Base-by-base conservation (phyloP, 2,113 vertebrate genomes). In the Gambusia holbrooki region DNA sequence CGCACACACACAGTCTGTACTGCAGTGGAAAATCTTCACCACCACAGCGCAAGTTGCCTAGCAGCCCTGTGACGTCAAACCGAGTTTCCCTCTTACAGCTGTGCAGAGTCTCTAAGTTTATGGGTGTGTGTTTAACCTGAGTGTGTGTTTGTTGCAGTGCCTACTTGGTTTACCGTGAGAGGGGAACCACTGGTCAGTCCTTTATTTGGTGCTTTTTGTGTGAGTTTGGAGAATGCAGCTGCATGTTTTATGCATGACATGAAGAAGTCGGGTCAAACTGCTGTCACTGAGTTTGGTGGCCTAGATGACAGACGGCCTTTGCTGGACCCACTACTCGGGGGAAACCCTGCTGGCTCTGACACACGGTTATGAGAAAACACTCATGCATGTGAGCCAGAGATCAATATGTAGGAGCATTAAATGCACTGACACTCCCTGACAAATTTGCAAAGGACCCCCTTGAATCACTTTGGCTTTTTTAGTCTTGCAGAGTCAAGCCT, bases 21-120 rank as follows among this genome's bases (percentile, higher is more conserved):
- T 85, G 92, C 92, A 95, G 91, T 95, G 95, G 95, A 95, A 95
- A 95, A 95, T 93, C 91, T 95, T 94, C 91, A 84, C 89, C 90
- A 90, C 94, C 94, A 88, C 88, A 87, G 93, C 93, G 89, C 89
- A 64, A 71, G 94, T 94, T 91, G 90, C 93, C 66, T 90, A 78
- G 93, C 89, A 82, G 94, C 93, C 76, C 19, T 76, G 90, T 95
- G 95, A 95, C 95, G 95, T 95, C 94, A 95, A 94, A 90, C 83
- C 71, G 91, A 94, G 93, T 93, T 93, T 94, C 92, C 89, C 94
- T 94, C 91, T 92, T 90, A 93, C 95, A 94, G 94, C 95, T 95
- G 93, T 94, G 45, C 63, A 45, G 72, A 83, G 74, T 85, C 17
- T 80, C 51, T 61, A 73, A 68, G 75, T 85, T 77, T 74, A 28